Percentiles rank a stretch among this genome's conserved stretches.
Evolutionary conservation across 2,113 vertebrate species (phyloP).

Genomic region (Carettochelys insculpta): DNA sequence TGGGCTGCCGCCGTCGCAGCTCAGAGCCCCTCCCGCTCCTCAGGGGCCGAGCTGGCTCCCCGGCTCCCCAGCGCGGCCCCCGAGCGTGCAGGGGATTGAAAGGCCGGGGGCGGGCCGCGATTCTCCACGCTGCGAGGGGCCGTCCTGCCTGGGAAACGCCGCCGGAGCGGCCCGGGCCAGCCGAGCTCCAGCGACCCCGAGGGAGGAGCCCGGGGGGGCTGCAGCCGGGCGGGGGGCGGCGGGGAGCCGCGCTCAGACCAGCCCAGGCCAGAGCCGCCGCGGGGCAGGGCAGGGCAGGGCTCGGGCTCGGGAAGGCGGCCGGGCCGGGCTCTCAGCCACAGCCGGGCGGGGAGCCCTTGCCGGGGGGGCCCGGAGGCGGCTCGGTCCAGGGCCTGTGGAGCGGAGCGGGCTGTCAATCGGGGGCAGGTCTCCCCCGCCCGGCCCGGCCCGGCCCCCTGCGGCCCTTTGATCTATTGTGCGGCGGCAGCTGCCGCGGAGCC

Average conservation of each 20-base stretch:
- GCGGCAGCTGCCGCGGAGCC: no score
- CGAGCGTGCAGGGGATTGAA: not conserved
- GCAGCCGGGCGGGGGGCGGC: not conserved
- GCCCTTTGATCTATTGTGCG: no score
- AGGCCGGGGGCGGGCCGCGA: slow-evolving; percentile 26
- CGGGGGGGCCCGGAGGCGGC: no score
- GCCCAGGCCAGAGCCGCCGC: not conserved
- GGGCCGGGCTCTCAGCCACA: no score
- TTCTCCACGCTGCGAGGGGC: slow-evolving; percentile 45
- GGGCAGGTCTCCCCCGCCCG: no score
- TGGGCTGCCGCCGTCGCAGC: not conserved
- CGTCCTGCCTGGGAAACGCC: not conserved
- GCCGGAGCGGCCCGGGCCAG: not conserved
- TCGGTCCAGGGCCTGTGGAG: no score
- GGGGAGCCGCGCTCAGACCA: no score
- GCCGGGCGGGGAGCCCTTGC: no score
- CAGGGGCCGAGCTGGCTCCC: not conserved
- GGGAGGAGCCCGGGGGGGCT: not conserved
- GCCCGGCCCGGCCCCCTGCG: no score
- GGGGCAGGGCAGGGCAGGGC: not conserved
- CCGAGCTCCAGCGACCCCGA: not conserved
- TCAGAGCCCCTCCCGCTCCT: not conserved
- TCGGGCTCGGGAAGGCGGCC: no score
- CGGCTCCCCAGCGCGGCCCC: not conserved
- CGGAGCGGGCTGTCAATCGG: no score